Conservation (phyloP, 1,140 invertebrate species). For the Neoseiulus cucumeris region DNA sequence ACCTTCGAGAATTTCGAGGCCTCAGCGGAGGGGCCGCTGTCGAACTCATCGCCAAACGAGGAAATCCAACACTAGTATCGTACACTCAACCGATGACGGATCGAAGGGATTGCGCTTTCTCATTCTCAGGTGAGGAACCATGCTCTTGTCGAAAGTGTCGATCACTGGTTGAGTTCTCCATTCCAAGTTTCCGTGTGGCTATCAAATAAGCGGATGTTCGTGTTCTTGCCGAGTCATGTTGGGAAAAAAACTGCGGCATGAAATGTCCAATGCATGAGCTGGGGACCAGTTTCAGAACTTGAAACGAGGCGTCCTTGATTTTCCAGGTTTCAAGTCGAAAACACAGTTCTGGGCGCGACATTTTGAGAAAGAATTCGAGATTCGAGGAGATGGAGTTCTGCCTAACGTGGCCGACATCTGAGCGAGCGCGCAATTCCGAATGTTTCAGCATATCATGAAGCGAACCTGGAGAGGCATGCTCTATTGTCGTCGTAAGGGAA, state of each 20-base stretch:
- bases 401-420: conserved; percentile 62
- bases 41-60: conserved; percentile 50
- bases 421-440: conserved; percentile 52
- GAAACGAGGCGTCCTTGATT: no score
- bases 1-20: conserved; percentile 44
- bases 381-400: conserved; percentile 44
- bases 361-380: conserved; percentile 35
- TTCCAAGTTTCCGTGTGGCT: no score
- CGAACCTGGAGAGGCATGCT: conserved; percentile 59
- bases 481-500: conserved; percentile 32
- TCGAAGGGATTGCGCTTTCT: conserved; percentile 57
- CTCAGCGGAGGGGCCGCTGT: conserved; percentile 63
- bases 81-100: conserved; percentile 39
- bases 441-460: conserved; percentile 56
- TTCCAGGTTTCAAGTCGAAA: conserved; percentile 28
- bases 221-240: no score
- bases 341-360: conserved; percentile 38
- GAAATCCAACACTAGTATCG: conserved; percentile 43
- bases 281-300: no score
- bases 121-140: conserved; percentile 47
- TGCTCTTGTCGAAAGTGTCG: no score
- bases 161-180: no score
- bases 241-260: no score
- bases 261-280: no score
- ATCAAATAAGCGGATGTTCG: no score